Evolutionary conservation across 1,140 invertebrate species (phyloP).

Genomic region (Habropoda laboriosa): DNA sequence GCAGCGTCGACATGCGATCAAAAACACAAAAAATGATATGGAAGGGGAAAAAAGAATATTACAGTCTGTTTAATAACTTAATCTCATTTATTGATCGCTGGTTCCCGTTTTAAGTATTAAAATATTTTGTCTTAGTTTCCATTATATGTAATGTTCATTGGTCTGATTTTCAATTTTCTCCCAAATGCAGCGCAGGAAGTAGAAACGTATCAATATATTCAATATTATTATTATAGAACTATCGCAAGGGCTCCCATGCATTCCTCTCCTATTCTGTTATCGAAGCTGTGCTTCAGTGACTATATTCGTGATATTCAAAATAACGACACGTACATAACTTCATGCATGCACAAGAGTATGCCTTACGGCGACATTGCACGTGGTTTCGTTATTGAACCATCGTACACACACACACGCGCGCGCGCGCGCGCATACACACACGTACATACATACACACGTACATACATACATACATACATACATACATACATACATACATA

Average conservation of each 20-base stretch:
- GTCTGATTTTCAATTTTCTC: not conserved
- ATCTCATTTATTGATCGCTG: not conserved
- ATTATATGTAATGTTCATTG: not conserved
- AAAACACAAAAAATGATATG: too few species aligned
- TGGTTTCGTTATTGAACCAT: not conserved
- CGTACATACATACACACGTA: not conserved
- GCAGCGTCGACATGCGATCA: constrained; percentile 5
- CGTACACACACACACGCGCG: too few species aligned
- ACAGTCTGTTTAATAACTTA: not conserved
- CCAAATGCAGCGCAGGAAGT: not conserved
- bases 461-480: constrained; percentile 9
- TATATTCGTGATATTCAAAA: not conserved
- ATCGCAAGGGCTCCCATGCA: constrained; percentile 31
- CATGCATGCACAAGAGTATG: too few species aligned
- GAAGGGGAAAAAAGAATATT: not conserved
- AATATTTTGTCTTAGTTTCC: too few species aligned
- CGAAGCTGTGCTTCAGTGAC: constrained; percentile 27
- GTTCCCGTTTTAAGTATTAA: not conserved
- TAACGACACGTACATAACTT: constrained; percentile 6
- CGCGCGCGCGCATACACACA: too few species aligned
- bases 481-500: not conserved
- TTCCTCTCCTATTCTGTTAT: constrained; percentile 16
- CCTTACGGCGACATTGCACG: not conserved
- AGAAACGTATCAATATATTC: not conserved
- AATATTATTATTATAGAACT: not conserved